Evolutionary conservation across 2,797 vertebrate species (phyloP).

Genomic region (Iguana delicatissima): DNA sequence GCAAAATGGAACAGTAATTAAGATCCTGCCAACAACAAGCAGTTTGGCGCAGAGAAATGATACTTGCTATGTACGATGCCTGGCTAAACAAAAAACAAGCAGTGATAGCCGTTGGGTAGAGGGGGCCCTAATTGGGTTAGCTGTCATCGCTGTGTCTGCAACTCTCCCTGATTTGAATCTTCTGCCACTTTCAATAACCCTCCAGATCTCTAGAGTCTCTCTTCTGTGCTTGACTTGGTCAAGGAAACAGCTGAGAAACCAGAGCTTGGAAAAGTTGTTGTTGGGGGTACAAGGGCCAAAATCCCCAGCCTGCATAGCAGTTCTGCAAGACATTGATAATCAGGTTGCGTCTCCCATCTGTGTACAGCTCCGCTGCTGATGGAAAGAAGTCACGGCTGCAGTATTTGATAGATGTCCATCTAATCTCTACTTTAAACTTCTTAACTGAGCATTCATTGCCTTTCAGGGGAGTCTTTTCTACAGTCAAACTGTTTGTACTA

Average conservation of each 20-base stretch:
- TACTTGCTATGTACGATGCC: not conserved
- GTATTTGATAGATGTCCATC: not conserved
- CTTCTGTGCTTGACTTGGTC: not conserved
- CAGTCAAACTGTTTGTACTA: not conserved
- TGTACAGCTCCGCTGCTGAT: not conserved
- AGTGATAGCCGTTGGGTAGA: not conserved
- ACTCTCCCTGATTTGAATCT: not conserved
- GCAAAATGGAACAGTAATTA: not conserved
- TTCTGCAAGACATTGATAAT: not conserved
- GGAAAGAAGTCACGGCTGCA: not conserved
- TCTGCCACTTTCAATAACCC: not conserved
- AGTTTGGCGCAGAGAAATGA: not conserved
- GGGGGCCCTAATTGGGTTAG: not conserved
- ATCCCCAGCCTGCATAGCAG: too few relatives aligned
- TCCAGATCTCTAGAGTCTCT: not conserved
- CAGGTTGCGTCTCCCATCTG: not conserved
- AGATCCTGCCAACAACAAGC: not conserved
- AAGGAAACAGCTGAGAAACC: not conserved
- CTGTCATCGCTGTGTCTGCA: not conserved
- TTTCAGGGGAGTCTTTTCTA: not conserved
- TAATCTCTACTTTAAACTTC: not conserved
- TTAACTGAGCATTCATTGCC: not conserved
- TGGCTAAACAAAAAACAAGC: not conserved
- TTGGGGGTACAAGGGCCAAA: too few relatives aligned
- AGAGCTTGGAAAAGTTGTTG: not conserved